Evolutionary conservation across 2,888 invertebrate genomes (phyloP).

Genomic region (Notodonta dromedarius): DNA sequence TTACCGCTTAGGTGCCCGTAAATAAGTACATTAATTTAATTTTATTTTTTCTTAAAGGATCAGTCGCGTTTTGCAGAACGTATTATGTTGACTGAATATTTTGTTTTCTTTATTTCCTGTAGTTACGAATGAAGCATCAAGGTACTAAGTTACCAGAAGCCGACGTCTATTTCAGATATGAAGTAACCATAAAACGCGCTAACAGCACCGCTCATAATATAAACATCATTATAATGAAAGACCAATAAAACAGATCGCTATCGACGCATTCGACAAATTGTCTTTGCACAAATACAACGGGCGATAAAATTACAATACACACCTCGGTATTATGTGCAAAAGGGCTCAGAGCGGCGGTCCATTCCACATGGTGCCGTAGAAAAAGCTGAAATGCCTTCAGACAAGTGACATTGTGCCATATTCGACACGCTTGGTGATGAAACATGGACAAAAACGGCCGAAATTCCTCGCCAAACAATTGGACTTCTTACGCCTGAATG

Average conservation of each 20-base stretch:
- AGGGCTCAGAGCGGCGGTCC: conserved; percentile 18
- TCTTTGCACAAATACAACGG: conserved; percentile 27
- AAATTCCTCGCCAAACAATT: conserved; percentile 62
- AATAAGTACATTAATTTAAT: too few relatives aligned
- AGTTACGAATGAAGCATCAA: too few relatives aligned
- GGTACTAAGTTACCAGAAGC: background rate
- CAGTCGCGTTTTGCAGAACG: too few relatives aligned
- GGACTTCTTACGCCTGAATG: conserved; percentile 31
- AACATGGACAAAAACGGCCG: conserved; percentile 38
- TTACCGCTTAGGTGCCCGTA: too few relatives aligned
- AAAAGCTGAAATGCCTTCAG: conserved; percentile 42
- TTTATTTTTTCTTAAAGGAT: too few relatives aligned
- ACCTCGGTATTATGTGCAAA: conserved; percentile 27
- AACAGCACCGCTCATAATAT: conserved; percentile 3
- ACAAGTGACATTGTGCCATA: conserved; percentile 45
- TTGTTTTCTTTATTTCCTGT: too few relatives aligned
- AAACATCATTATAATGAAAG: conserved; percentile 26
- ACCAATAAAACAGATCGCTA: conserved; percentile 24
- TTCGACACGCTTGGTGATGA: conserved; percentile 62
- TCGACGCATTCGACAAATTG: conserved; percentile 33
- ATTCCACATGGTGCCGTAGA: conserved; percentile 25
- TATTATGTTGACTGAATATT: too few relatives aligned
- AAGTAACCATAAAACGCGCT: background rate
- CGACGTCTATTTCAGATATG: background rate
- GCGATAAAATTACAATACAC: conserved; percentile 40